Evolutionary conservation across 2,797 vertebrate genomes (phyloP).

Genomic region (Fistularia commersonii): DNA sequence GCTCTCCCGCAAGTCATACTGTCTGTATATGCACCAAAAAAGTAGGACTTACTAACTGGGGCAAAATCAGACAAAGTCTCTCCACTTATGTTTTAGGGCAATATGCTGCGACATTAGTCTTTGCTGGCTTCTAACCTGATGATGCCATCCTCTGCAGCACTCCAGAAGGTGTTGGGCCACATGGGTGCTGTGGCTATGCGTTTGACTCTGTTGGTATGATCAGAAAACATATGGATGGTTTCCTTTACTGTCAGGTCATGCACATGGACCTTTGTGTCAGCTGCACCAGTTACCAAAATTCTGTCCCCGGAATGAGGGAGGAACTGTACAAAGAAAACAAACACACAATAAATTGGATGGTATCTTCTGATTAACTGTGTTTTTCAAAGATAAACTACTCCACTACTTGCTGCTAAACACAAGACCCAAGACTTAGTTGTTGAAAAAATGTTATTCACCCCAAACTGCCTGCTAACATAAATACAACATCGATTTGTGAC

Average conservation of each 20-base stretch:
- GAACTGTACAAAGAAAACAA: constrained; percentile 75
- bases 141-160: constrained; percentile 93
- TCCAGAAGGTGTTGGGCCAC: constrained; percentile 99
- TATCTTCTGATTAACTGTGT: too few species aligned
- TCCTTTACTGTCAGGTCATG: constrained; percentile 95
- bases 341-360: constrained; percentile 5
- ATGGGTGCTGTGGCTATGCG: constrained; percentile 95
- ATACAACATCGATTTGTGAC: too few species aligned
- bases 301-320: constrained; percentile 94
- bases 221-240: constrained; percentile 98
- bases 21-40: constrained; percentile 67
- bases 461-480: too few species aligned
- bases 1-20: constrained; percentile 95
- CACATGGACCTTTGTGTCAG: constrained; percentile 97
- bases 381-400: too few species aligned
- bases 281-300: constrained; percentile 93
- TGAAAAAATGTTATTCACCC: too few species aligned
- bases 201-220: constrained; percentile 97
- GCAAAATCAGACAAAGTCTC: background rate
- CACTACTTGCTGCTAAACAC: too few species aligned
- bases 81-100: background rate
- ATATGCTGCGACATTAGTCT: background rate
- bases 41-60: background rate
- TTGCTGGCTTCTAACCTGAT: constrained; percentile 78
- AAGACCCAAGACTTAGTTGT: too few species aligned